Conservation (phyloP, 2,113 vertebrate genomes). For the Pelobates fuscus region DNA sequence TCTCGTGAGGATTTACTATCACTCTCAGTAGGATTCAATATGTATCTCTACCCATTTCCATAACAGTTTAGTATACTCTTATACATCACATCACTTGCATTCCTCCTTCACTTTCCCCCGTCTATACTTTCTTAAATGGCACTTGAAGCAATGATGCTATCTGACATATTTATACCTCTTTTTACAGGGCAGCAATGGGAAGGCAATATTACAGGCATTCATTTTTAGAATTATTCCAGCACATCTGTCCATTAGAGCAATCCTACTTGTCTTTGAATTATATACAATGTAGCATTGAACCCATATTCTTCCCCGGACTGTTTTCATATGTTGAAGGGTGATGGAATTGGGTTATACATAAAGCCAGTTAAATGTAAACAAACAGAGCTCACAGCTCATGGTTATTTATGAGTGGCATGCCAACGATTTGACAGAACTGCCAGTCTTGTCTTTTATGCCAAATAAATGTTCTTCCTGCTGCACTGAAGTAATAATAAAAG, state of each 20-base stretch:
- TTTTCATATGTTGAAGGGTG: not conserved
- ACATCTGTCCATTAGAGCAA: not conserved
- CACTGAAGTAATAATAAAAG: conserved; percentile 8
- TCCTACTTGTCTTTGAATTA: not conserved
- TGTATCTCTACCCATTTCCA: too few relatives aligned
- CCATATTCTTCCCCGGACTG: not conserved
- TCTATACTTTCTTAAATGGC: not conserved
- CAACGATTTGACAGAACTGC: not conserved
- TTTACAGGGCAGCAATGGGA: not conserved
- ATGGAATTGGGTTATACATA: conserved; percentile 9
- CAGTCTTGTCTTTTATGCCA: not conserved
- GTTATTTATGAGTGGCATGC: not conserved
- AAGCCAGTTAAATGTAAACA: not conserved
- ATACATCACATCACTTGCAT: not conserved
- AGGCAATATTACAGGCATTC: not conserved
- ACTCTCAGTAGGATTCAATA: too few relatives aligned
- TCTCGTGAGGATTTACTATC: too few relatives aligned
- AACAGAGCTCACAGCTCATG: rapidly evolving
- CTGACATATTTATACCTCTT: not conserved
- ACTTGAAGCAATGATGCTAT: not conserved
- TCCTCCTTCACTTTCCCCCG: not conserved
- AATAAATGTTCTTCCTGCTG: conserved; percentile 7
- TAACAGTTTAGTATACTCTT: too few relatives aligned
- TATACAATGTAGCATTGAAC: not conserved
- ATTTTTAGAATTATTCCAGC: not conserved